phyloP scores from a whole-genome alignment of 2,888 invertebrate species.

The Nyleta sp. region DNA sequence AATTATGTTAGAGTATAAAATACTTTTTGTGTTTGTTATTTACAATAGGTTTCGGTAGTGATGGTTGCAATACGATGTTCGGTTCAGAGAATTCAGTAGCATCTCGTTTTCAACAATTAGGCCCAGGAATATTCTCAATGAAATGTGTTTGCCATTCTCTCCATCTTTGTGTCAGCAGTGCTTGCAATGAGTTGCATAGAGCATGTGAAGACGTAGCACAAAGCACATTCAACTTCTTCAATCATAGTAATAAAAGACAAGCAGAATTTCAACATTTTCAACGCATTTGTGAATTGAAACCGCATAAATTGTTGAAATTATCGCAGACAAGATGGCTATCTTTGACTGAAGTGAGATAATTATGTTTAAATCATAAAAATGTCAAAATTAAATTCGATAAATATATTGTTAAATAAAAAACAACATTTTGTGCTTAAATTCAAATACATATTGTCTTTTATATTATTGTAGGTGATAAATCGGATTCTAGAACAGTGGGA shows the following conservation, averaged over 20 bases:
- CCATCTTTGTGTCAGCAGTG: constrained; percentile 39
- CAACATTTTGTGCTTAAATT: too few relatives aligned
- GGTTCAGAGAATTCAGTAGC: constrained; percentile 48
- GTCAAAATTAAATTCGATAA: too few relatives aligned
- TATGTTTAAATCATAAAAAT: too few relatives aligned
- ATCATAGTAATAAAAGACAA: constrained; percentile 71
- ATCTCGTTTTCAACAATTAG: constrained; percentile 18
- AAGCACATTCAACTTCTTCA: constrained; percentile 28
- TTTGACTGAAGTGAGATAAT: constrained; percentile 54
- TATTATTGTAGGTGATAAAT: constrained; percentile 51
- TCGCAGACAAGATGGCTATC: constrained; percentile 74
- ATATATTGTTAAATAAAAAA: too few relatives aligned
- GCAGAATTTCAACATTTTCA: constrained; percentile 70
- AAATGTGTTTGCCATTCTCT: constrained; percentile 53
- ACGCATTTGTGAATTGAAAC: constrained; percentile 68
- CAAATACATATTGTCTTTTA: neutral
- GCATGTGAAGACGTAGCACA: constrained; percentile 26
- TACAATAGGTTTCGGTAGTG: constrained; percentile 53
- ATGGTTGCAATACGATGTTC: constrained; percentile 59
- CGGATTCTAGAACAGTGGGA: constrained; percentile 48
- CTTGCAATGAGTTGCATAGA: constrained; percentile 29
- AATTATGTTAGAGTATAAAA: too few relatives aligned
- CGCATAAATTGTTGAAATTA: constrained; percentile 70
- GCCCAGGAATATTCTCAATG: constrained; percentile 36
- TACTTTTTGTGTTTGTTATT: too few relatives aligned